Evolutionary conservation across 1,140 invertebrate species (phyloP).

Genomic region (Drosophila tsacasi): DNA sequence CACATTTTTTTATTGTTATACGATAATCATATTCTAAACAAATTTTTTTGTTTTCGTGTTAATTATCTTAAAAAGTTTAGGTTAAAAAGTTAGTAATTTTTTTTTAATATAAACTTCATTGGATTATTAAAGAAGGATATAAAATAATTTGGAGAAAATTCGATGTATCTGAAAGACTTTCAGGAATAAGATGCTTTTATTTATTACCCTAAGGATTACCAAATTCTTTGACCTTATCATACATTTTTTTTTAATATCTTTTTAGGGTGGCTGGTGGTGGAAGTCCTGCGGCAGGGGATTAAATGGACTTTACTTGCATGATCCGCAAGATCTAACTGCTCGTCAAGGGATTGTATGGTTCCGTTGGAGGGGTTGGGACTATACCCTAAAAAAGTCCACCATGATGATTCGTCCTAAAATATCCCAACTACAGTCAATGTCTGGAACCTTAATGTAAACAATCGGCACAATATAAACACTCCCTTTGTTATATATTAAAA

Average conservation of each 20-base stretch:
- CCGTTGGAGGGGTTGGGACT: slow-evolving; percentile 97
- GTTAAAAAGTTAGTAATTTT: too few species aligned
- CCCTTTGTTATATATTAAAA: slow-evolving; percentile 12
- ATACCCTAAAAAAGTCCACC: slow-evolving; percentile 93
- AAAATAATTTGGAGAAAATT: neutral
- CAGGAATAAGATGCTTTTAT: neutral
- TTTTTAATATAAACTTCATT: too few species aligned
- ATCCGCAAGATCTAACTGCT: slow-evolving; percentile 94
- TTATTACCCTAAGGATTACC: neutral
- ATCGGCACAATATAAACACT: slow-evolving; percentile 34
- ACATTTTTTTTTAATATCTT: slow-evolving; percentile 4
- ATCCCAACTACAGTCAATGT: slow-evolving; percentile 66
- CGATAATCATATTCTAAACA: too few species aligned
- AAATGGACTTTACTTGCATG: slow-evolving; percentile 94
- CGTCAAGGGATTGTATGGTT: slow-evolving; percentile 97
- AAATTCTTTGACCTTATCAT: slow-evolving; percentile 9
- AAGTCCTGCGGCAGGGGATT: slow-evolving; percentile 95
- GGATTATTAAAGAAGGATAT: neutral
- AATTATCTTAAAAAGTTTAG: too few species aligned
- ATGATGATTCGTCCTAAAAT: slow-evolving; percentile 94
- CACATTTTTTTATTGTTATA: too few species aligned
- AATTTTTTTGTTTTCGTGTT: too few species aligned
- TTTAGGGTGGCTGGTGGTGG: slow-evolving; percentile 96
- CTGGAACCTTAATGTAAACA: slow-evolving; percentile 45
- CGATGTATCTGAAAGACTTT: neutral